phyloP scores from a whole-genome alignment of 2,113 vertebrate genomes.

The Numida meleagris region DNA sequence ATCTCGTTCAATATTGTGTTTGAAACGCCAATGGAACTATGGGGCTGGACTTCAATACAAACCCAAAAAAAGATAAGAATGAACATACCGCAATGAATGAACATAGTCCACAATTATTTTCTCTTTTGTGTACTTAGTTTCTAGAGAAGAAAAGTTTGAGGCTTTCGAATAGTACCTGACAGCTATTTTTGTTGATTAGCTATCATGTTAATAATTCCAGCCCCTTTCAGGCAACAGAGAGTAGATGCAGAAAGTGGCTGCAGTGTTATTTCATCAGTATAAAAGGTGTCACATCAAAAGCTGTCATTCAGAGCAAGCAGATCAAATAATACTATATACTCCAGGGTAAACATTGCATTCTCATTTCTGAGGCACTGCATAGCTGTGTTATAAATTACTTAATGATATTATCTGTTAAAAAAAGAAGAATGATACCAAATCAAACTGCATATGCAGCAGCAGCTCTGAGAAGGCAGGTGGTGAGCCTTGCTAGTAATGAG shows the following conservation, averaged over 20 bases:
- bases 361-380: neutral
- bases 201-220: conserved; percentile 26
- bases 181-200: conserved; percentile 40
- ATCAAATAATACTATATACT: neutral
- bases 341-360: neutral
- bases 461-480: neutral
- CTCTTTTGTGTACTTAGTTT: conserved; percentile 25
- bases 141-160: neutral
- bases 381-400: conserved; percentile 9
- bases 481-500: neutral
- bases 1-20: neutral
- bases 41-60: conserved; percentile 18
- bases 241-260: neutral
- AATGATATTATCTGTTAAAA: neutral
- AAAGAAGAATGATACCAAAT: neutral
- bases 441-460: neutral
- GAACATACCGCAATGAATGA: neutral
- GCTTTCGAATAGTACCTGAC: conserved; percentile 7
- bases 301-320: conserved; percentile 4
- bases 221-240: conserved; percentile 24
- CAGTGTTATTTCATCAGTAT: neutral
- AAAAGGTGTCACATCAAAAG: neutral
- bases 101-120: neutral
- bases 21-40: neutral
- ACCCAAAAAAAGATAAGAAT: neutral